Conservation (phyloP, 2,113 vertebrate genomes). For the Toxotes chatareus region DNA sequence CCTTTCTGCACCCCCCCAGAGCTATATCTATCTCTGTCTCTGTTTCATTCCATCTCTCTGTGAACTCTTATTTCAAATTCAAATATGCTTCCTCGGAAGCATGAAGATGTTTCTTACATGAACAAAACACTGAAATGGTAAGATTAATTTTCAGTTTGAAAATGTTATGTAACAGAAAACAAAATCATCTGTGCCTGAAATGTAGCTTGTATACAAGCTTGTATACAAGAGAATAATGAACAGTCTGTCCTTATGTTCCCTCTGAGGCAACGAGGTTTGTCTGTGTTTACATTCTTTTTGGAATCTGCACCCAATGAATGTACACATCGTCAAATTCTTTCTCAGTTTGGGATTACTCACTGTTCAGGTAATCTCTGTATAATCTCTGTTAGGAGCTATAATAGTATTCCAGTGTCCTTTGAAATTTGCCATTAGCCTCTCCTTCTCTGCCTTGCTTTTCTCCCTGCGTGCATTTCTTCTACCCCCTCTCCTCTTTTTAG, state of each 20-base stretch:
- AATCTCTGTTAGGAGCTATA: constrained; percentile 47
- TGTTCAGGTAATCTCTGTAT: constrained; percentile 48
- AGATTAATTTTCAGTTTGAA: not conserved
- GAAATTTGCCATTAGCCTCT: constrained; percentile 16
- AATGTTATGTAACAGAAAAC: not conserved
- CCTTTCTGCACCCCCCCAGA: too few species aligned
- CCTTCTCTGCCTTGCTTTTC: not conserved
- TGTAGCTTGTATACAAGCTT: too few species aligned
- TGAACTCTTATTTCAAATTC: not conserved
- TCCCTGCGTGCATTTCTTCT: not conserved
- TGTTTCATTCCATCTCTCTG: not conserved
- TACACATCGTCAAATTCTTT: constrained; percentile 3
- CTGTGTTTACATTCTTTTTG: constrained; percentile 18
- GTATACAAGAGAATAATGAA: not conserved
- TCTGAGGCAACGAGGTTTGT: not conserved
- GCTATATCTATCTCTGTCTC: not conserved
- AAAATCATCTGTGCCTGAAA: not conserved
- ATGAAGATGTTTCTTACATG: not conserved
- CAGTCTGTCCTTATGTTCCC: not conserved
- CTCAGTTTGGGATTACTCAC: constrained; percentile 35
- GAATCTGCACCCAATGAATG: not conserved
- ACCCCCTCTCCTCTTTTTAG: constrained; percentile 25
- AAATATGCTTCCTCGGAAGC: not conserved
- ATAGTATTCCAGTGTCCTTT: constrained; percentile 15
- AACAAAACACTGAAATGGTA: not conserved